Percentiles rank a stretch among this genome's conserved stretches.
phyloP scores from a whole-genome alignment of 2,888 invertebrate genomes.

The Andrena chrysosceles region DNA sequence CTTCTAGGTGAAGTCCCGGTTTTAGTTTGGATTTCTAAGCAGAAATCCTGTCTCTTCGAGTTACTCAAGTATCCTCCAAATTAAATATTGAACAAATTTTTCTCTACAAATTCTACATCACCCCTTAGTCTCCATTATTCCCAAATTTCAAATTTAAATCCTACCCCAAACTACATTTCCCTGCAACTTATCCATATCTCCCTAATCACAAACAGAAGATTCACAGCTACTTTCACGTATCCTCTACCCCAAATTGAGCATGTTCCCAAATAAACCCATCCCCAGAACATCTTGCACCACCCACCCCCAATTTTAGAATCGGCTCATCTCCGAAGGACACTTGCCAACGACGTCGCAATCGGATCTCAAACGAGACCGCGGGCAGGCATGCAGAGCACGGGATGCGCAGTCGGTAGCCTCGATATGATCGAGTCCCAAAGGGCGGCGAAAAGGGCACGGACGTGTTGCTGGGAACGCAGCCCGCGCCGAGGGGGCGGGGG shows the following conservation, averaged over 20 bases:
- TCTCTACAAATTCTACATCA: too few relatives aligned
- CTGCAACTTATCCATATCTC: too few relatives aligned
- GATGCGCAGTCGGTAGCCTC: constrained; percentile 47
- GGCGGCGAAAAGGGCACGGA: constrained; percentile 50
- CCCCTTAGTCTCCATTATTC: too few relatives aligned
- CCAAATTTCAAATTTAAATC: too few relatives aligned
- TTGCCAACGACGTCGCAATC: constrained; percentile 12
- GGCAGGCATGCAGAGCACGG: constrained; percentile 3
- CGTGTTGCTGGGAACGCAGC: constrained; percentile 8
- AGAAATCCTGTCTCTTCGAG: too few relatives aligned
- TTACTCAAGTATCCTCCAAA: too few relatives aligned
- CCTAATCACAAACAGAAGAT: too few relatives aligned
- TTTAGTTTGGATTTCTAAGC: too few relatives aligned
- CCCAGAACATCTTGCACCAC: neutral
- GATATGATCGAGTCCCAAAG: constrained; percentile 51
- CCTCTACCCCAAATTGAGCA: neutral
- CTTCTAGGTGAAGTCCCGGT: too few relatives aligned
- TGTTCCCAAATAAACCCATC: neutral
- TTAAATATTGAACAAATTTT: too few relatives aligned
- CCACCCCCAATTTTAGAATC: constrained; percentile 8
- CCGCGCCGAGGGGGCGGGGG: neutral
- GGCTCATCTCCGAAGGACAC: constrained; percentile 21
- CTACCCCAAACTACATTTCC: too few relatives aligned
- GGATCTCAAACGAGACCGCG: constrained; percentile 45
- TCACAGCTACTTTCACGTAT: too few relatives aligned